Base-by-base conservation (phyloP, 2,888 invertebrate species). In the Adelognathus sp. region DNA sequence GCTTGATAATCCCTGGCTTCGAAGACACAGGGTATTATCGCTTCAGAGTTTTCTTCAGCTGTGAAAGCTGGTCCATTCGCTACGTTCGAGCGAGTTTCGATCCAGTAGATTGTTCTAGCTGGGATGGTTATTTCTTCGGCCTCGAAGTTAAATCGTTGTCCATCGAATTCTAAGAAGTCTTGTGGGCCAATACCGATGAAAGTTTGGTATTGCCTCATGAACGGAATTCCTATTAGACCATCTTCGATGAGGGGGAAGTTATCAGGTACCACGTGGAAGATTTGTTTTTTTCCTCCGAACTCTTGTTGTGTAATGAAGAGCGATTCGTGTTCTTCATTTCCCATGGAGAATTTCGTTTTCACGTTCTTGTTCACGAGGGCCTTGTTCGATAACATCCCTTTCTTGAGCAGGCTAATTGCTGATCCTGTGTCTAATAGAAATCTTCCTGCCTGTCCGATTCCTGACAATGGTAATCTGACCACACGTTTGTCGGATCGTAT, bases 1-100 rank as follows among this genome's bases (percentile, higher is more conserved):
- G 64, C 50, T 33, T 66, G 24, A n/a, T 66, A 52, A 16, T 39
- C 52, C 52, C 36, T 66, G 64, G 66, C 27, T 39, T 36, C 27
- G 27, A 14, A 39, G 2, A 66, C 16, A 11, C 52, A 54, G 9
- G 29, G 39, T 27, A 64, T 7, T 21, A 64, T 27, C 24, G 52
- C 24, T 9, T 50, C 31, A 9, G 46, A 27, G 36, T 60, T 70
- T 33, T 50, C 46, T 27, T 58, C 58, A 9, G n/a, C 27, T 9
- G 69, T 70, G 11, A 36, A n/a, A 6, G 39, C 39, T 6, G 39
- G 11, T n/a, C 39, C 39, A 11, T 39, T 39, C 11, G 11, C 6
- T 33, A 33, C 6, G 11, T 33, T 11, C 6, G 33, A 9, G 6
- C 33, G 33, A 33, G 33, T 33, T 33, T 33, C 9, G 33, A 63